phyloP scores from a whole-genome alignment of 1,140 invertebrate genomes.

The Grapholita molesta region DNA sequence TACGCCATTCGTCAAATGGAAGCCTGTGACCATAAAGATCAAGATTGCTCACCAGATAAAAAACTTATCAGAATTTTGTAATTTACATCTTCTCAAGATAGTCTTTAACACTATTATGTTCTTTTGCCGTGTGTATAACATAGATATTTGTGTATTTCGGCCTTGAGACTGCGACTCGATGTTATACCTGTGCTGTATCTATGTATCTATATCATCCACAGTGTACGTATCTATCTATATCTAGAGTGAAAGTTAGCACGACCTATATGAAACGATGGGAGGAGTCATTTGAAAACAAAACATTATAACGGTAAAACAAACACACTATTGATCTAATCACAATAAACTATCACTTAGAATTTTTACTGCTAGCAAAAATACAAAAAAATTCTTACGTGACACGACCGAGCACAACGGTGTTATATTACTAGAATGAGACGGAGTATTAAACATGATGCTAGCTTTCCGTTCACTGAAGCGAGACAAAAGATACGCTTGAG shows the following conservation, averaged over 20 bases:
- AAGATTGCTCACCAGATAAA: conserved; percentile 19
- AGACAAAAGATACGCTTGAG: conserved; percentile 69
- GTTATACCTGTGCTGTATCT: conserved; percentile 73
- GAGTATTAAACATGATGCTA: conserved; percentile 59
- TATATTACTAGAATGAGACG: conserved; percentile 76
- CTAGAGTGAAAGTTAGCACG: conserved; percentile 76
- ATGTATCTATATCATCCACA: conserved; percentile 63
- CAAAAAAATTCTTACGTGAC: conserved; percentile 76
- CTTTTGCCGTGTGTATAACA: conserved; percentile 51
- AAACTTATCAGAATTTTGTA: conserved; percentile 37
- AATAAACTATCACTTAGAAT: conserved; percentile 45
- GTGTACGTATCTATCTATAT: conserved; percentile 66
- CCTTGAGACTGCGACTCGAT: conserved; percentile 72
- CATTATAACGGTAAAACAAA: conserved; percentile 35
- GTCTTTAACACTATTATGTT: conserved; percentile 55
- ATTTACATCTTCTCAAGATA: conserved; percentile 23
- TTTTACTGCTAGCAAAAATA: conserved; percentile 66
- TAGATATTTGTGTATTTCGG: conserved; percentile 71
- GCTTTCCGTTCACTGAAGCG: conserved; percentile 59
- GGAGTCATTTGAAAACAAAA: conserved; percentile 27
- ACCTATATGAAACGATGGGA: conserved; percentile 47
- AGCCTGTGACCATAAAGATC: conserved; percentile 24
- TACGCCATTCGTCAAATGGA: conserved; percentile 29
- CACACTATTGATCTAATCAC: conserved; percentile 30
- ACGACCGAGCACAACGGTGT: conserved; percentile 77